Evolutionary conservation across 2,797 vertebrate genomes (phyloP), one percentile per base, ranked within the genome.

Genomic region (Tenualosa thibaudeaui): DNA sequence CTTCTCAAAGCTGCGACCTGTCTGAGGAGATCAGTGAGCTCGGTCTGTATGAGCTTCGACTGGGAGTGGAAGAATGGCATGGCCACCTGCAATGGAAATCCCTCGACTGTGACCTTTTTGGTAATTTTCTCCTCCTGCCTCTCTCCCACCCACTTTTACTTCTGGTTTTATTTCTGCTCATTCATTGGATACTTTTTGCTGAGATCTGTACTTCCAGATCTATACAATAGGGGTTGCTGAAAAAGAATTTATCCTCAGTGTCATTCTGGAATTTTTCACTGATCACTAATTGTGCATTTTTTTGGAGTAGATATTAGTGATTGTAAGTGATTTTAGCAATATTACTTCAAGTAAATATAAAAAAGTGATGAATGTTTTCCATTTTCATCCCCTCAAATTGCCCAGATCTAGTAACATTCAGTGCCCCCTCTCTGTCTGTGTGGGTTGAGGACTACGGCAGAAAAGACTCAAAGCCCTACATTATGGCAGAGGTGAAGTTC

Each of bases 401-500:
- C 15, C 51, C 49, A 81, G 85, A 5, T 5, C 26, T 0, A 49
- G 53, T 89, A 90, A 91, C 56, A 54, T 95, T 94, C 90, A 95
- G 93, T 82, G 87, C 91, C 49, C 94, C 95, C 0, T 92, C 92
- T 0, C 85, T 95, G 81, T 90, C 83, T 0, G 53, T 93, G 8
- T 92, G 89, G 9, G 10, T 93, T 85, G 83, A 84, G 31, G 88
- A 92, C 0, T 71, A 82, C 15, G 82, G 56, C 84, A 22, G 24
- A 7, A 12, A n/a, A 12, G 10, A 12, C 10, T 26, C 8, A 0
- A 71, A 12, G 3, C 6, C 65, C 12, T 31, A 37, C 5, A 40
- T 96, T 58, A n/a, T 85, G 84, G 94, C 93, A 81, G 82, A 78
- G 81, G 91, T 95, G 87, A 83, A 87, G 84, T 94, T 95, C 87